Conservation (phyloP, 2,113 vertebrate species). For the Leptocoma aspasia region DNA sequence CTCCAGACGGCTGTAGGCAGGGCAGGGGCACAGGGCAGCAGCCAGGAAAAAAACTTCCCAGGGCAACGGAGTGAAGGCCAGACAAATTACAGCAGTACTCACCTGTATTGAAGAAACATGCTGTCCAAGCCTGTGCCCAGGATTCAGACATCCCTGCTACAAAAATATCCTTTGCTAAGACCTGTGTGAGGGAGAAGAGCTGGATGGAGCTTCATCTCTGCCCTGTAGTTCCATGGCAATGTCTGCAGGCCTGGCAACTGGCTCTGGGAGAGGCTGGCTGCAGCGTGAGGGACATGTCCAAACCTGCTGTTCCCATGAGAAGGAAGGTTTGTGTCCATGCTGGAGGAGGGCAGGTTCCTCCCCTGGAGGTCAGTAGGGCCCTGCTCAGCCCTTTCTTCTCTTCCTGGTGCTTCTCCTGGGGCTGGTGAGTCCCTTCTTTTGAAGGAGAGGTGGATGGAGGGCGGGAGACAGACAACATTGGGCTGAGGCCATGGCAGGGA, state of each 20-base stretch:
- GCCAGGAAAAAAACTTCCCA: background rate
- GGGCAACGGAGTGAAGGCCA: background rate
- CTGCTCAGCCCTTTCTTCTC: background rate
- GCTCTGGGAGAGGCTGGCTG: background rate
- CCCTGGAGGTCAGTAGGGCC: background rate
- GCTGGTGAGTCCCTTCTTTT: background rate
- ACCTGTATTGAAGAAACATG: background rate
- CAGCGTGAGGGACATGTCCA: rapidly evolving
- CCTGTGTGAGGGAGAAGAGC: background rate
- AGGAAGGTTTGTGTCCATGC: background rate
- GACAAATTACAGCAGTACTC: background rate
- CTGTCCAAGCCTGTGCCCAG: background rate
- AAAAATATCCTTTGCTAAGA: background rate
- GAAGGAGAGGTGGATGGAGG: background rate
- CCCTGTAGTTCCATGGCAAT: background rate
- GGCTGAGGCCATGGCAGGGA: background rate
- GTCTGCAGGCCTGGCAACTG: rapidly evolving
- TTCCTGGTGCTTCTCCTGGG: background rate
- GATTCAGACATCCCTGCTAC: background rate
- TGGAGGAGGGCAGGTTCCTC: background rate
- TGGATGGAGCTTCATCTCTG: background rate
- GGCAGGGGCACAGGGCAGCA: background rate
- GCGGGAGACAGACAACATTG: rapidly evolving
- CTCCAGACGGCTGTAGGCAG: too few relatives aligned
- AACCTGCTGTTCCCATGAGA: constrained; percentile 18